Base-by-base conservation (phyloP, 2,113 vertebrate species). In the Sterrhoptilus dennistouni region DNA sequence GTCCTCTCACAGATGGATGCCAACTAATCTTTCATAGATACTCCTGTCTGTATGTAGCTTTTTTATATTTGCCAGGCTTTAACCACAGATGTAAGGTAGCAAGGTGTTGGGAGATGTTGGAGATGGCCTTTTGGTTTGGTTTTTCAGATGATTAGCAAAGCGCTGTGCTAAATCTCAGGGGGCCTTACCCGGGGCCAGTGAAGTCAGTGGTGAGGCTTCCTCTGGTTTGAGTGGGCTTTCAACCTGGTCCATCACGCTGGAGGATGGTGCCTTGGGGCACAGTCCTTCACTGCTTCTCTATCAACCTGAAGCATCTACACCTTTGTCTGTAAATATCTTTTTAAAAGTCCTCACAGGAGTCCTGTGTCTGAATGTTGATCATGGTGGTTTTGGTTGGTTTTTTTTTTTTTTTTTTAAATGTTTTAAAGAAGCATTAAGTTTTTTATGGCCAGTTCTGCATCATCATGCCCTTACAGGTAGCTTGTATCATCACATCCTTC, bases 11-110 rank as follows among this genome's bases (percentile, higher is more conserved):
- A 29, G 65, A 25, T 69, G 60, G 88, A 74, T 56, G 12, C 83
- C 1, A 31, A 70, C 91, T 69, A 25, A 87, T 49, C 83, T 84
- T 71, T 87, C 91, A 8, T 29, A 78, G 87, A 71, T 78, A 10
- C 57, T 64, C 2, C 0, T 93, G 86, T 87, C 86, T 86, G 2
- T 85, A 31, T 42, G 83, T 96, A 92, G 71, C 88, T 84, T 87
- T 93, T 97, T 87, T 84, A 90, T 94, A 72, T 71, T 75, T 38
- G 72, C 87, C 80, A 65, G 93, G 80, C 96, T 96, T 95, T 95
- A 94, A 79, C 65, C 79, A 76, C 79, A 77, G 66, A 56, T 25
- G 61, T 45, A 50, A 60, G 70, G 68, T 86, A 90, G 71, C 52
- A 40, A 5, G 1, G 7, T 29, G 36, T 45, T 68, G 60, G 72